Evolutionary conservation across 2,888 invertebrate genomes (phyloP).

Genomic region (Allacma fusca): DNA sequence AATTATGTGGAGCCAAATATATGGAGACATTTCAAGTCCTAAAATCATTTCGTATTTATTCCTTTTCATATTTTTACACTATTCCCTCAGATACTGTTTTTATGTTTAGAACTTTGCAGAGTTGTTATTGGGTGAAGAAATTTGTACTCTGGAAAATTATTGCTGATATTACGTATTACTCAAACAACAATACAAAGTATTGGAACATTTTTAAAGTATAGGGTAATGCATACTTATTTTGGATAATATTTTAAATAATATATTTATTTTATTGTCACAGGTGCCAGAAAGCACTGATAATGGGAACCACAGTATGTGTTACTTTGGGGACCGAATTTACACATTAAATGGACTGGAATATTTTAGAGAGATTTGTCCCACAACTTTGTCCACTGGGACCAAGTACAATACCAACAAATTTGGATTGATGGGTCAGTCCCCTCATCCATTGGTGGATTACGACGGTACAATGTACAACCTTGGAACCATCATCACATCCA

Average conservation of each 20-base stretch:
- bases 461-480: constrained; percentile 27
- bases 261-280: constrained; percentile 21
- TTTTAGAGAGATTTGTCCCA: constrained; percentile 60
- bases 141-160: too few relatives aligned
- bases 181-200: neutral
- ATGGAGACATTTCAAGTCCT: too few relatives aligned
- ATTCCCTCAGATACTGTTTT: too few relatives aligned
- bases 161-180: too few relatives aligned
- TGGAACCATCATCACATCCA: constrained; percentile 2
- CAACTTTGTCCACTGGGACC: constrained; percentile 9
- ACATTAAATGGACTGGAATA: constrained; percentile 27
- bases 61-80: too few relatives aligned
- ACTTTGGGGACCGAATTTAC: constrained; percentile 21
- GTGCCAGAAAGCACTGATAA: constrained; percentile 45
- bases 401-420: constrained; percentile 38
- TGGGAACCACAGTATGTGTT: constrained; percentile 29
- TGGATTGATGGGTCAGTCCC: constrained; percentile 11
- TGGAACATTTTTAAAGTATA: neutral
- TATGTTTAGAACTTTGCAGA: too few relatives aligned
- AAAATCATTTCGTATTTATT: too few relatives aligned
- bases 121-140: too few relatives aligned
- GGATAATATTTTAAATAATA: neutral
- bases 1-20: too few relatives aligned
- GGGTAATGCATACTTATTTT: neutral
- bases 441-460: constrained; percentile 41